These are phyloP conservation scores for Brachyopa scutellaris DNA, from an alignment of 2,888 invertebrate genomes.

Conservation along the genomic window DNA sequence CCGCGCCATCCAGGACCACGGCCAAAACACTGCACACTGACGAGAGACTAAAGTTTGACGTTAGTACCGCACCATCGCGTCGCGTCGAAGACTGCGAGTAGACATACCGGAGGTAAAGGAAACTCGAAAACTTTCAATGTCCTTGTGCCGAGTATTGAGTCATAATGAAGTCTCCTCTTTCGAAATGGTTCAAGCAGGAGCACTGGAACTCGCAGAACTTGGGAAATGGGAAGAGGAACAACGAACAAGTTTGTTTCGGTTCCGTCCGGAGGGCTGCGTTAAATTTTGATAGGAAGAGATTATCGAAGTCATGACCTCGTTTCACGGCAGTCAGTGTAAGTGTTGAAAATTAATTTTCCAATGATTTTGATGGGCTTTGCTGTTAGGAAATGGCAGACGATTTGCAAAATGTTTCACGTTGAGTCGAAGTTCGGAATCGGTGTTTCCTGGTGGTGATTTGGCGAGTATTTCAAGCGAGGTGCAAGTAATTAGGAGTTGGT, in stretches of 20 bases:
- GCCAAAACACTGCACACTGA: conserved; percentile 2
- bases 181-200: no score
- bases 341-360: conserved; percentile 69
- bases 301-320: conserved; percentile 69
- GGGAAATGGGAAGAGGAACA: not conserved
- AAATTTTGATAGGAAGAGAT: conserved; percentile 63
- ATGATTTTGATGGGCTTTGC: conserved; percentile 55
- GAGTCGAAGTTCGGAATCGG: not conserved
- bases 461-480: not conserved
- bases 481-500: conserved; percentile 20
- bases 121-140: conserved; percentile 59
- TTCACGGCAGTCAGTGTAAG: conserved; percentile 54
- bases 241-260: conserved; percentile 32
- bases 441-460: not conserved
- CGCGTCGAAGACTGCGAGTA: not conserved
- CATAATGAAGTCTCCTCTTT: conserved; percentile 33
- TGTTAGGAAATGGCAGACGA: conserved; percentile 2
- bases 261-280: conserved; percentile 9
- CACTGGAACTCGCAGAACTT: no score
- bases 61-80: no score
- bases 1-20: conserved; percentile 7
- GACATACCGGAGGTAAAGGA: not conserved
- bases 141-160: conserved; percentile 50
- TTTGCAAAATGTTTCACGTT: conserved; percentile 12
- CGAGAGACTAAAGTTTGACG: conserved; percentile 35